Evolutionary conservation across 2,797 vertebrate genomes (phyloP), one percentile per base, ranked within the genome.

Genomic region (Chelmon rostratus): DNA sequence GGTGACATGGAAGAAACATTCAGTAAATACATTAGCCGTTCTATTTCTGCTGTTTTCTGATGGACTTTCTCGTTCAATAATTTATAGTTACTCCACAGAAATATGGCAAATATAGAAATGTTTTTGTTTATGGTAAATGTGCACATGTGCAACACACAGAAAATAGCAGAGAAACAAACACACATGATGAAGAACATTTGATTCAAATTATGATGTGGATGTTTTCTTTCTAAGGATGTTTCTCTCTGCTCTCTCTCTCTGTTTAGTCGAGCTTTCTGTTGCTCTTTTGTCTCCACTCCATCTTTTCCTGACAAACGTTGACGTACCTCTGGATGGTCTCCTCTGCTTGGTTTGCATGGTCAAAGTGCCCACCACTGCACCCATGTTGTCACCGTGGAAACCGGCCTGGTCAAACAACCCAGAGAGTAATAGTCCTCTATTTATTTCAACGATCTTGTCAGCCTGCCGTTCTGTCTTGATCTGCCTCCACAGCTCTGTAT

Each of bases 281-380:
- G 66, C 71, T 79, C 37, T 86, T 64, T 75, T 81, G 28, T 71
- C 59, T 47, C 7, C 7, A 59, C 67, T 68, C 62, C 71, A 37
- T 88, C 67, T 80, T 46, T 81, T 63, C 71, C 57, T 77, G 56
- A 46, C 65, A 42, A 47, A 33, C 78, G 73, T 82, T 47, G 78
- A 93, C 97, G 90, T 98, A 99, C 98, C 98, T 98, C 98, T 97
- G 31, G 96, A 97, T 56, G 96, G 96, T 96, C 96, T 91, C 91
- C 98, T 97, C 95, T 98, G 97, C 95, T 97, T 99, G 88, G 97
- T 98, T 94, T 99, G 97, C 96, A 99, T 97, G 62, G 97, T 98
- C 94, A 99, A 96, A 59, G 97, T 99, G 92, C 98, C 98, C 96
- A 99, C 97, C 89, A 99, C 98, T 89, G 98, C 98, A 85, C 98